These are phyloP conservation scores for Coleophora deauratella DNA, from an alignment of 2,888 invertebrate species.

Conservation along the genomic window DNA sequence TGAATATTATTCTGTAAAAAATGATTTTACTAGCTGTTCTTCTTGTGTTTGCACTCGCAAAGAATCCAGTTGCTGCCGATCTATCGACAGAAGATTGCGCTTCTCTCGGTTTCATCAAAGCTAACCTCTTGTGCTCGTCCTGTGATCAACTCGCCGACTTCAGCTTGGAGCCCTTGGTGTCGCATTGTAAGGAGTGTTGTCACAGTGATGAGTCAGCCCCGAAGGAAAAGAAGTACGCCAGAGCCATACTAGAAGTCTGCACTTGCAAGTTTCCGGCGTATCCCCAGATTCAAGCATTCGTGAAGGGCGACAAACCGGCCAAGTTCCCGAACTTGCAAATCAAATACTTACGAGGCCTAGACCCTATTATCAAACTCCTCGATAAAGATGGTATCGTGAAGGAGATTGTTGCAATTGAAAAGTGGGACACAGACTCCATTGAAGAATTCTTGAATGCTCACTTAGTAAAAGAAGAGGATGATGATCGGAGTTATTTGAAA, in stretches of 20 bases:
- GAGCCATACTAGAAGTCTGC: slow-evolving; percentile 95
- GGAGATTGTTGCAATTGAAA: slow-evolving; percentile 95
- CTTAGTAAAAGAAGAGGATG: slow-evolving; percentile 77
- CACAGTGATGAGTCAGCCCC: slow-evolving; percentile 80
- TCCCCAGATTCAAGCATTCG: slow-evolving; percentile 98
- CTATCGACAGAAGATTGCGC: slow-evolving; percentile 88
- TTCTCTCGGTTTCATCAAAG: slow-evolving; percentile 88
- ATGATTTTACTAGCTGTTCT: slow-evolving; percentile 8
- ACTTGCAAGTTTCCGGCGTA: slow-evolving; percentile 98
- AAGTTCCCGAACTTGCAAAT: slow-evolving; percentile 94
- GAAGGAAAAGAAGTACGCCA: slow-evolving; percentile 85
- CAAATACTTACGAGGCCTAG: slow-evolving; percentile 93
- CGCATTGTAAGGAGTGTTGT: slow-evolving; percentile 86
- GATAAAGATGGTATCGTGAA: slow-evolving; percentile 88
- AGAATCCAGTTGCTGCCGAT: slow-evolving; percentile 49
- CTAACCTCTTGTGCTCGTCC: slow-evolving; percentile 89
- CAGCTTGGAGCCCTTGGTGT: slow-evolving; percentile 78
- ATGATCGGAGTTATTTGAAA: slow-evolving; percentile 72
- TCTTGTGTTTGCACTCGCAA: slow-evolving; percentile 17
- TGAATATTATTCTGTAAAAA: no score
- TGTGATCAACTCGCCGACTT: slow-evolving; percentile 89
- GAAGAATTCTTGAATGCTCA: slow-evolving; percentile 96
- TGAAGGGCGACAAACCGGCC: slow-evolving; percentile 91
- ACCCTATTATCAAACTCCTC: slow-evolving; percentile 93
- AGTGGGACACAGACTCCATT: slow-evolving; percentile 99